Evolutionary conservation across 2,113 vertebrate genomes (phyloP).

Genomic region (Thinocorus orbignyianus): DNA sequence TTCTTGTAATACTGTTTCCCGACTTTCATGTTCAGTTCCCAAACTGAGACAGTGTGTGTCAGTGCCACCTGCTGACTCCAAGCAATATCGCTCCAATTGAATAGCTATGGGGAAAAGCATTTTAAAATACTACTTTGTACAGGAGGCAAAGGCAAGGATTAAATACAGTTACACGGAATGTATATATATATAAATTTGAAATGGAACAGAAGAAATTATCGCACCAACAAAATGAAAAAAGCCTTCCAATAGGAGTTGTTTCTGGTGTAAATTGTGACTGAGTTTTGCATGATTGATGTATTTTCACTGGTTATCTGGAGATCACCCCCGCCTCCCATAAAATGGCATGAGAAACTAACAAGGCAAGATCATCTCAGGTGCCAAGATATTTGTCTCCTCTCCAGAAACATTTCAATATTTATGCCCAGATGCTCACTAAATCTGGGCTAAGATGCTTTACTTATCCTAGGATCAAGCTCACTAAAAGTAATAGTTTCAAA

Average conservation of each 20-base stretch:
- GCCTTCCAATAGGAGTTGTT: not conserved
- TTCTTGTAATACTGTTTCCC: not conserved
- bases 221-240: not conserved
- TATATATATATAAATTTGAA: not conserved
- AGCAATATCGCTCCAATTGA: not conserved
- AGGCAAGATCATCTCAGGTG: not conserved
- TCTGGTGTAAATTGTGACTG: not conserved
- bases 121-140: not conserved
- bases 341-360: not conserved
- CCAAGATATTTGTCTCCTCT: not conserved
- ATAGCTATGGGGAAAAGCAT: not conserved
- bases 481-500: not conserved
- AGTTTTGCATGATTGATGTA: not conserved
- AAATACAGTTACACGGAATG: not conserved
- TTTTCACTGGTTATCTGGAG: not conserved
- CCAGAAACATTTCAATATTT: not conserved
- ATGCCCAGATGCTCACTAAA: not conserved
- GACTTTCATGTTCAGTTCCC: not conserved
- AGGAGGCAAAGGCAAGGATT: not conserved
- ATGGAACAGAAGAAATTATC: not conserved
- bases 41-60: not conserved
- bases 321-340: accelerated
- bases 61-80: constrained; percentile 50
- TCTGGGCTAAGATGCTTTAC: not conserved
- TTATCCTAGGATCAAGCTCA: not conserved